Evolutionary conservation across 1,140 invertebrate genomes (phyloP), one percentile per base, ranked within the genome.

Genomic region (Hylyphantes graminicola): DNA sequence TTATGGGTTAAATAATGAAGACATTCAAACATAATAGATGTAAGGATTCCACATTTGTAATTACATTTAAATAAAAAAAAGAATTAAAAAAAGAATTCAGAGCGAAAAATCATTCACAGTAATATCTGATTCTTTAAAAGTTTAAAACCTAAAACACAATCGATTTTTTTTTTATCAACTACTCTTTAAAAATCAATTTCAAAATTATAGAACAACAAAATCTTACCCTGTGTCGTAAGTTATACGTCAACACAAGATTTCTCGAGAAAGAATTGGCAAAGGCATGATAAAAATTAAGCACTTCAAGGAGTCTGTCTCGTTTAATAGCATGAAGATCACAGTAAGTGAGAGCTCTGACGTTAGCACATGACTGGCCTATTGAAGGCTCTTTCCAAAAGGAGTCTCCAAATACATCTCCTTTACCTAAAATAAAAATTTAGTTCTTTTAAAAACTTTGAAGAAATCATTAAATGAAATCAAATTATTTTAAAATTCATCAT

Each of bases 261-360:
- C 98, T 92, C 85, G 97, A 96, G 91, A 99, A 99, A 75, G 97
- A 99, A 91, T 99, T 99, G 84, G 98, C 97, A 92, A 99, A 99
- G 77, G 98, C 97, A 91, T 99, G 97, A 92, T 99, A 99, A 93
- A 99, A 99, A 90, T 99, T 97, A 75, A 99, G 93, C 87, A 99
- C 98, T 92, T 99, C 97, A 86, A 99, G 93, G 72, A 98, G 92
- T 89, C 95, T 94, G 90, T 97, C 95, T 78, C 98, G 92, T 91
- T 99, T 99, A 90, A 99, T 99, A 87, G 97, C 97, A 91, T 99
- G 98, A 88, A 99, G 93, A 93, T 99, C 98, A 92, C 98, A 99
- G 92, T 99, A 99, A 72, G 98, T 99, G 85, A 99, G 92, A 80
- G 98, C 98, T 87, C 98, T 93, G 76, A 99, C 98, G 90, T 99